Base-by-base conservation (phyloP, 2,797 vertebrate species). In the Mico argentatus region DNA sequence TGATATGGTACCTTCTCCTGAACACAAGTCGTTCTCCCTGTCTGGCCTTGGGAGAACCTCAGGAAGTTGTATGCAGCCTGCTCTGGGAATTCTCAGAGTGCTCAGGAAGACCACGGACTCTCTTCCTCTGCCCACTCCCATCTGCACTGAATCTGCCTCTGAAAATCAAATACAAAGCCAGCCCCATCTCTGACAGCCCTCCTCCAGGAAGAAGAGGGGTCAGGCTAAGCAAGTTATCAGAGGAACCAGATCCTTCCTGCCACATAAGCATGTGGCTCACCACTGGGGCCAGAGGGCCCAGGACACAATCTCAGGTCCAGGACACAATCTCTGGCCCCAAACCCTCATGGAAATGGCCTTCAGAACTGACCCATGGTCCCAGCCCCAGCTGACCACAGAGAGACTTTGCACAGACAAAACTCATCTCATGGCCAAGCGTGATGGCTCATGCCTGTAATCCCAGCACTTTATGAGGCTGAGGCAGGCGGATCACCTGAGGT, bases 201-300 rank as follows among this genome's bases (percentile, higher is more conserved):
- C 39, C 52, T 92, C 70, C 80, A 93, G 59, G 93, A 98, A 98
- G 97, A 98, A 98, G 87, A 97, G 89, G 94, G 97, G 94, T 95
- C 91, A 88, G 73, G 97, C 97, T 93, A 97, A 96, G 91, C 11
- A 33, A 89, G 41, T 95, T 98, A 98, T 98, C 98, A 87, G 95
- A 98, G 97, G 97, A 98, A 98, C 97, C 98, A 98, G 97, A 97
- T 93, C 91, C 97, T 98, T 98, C 98, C 97, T 98, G 97, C 97
- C 93, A 36, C 85, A 94, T 55, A 77, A 96, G 52, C 2, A 1
- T 1, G 0, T 36, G 72, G 80, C 80, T 46, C 52, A 85, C 64
- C 59, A 64, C 93, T 72, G 44, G 46, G 57, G 57, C 73, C 22
- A 0, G 22, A 0, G 12, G 88, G 94, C 83, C 33, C 94, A 94